Percentiles rank a stretch among this genome's conserved stretches.
Conservation (phyloP, 1,140 invertebrate genomes). For the Laupala kohalensis region DNA sequence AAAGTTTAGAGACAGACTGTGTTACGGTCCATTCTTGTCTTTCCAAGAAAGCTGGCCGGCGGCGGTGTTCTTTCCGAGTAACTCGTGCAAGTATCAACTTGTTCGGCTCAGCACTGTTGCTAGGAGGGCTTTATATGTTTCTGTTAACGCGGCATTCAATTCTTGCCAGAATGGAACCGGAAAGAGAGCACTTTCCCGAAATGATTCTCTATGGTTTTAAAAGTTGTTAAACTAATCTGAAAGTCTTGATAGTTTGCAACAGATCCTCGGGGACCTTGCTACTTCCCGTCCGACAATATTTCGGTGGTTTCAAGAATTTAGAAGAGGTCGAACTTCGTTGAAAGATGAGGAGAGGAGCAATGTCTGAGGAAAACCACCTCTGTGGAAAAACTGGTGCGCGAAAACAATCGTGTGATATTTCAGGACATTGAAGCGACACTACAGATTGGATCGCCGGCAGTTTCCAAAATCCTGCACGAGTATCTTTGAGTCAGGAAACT, state of each 20-base stretch:
- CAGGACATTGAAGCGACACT: neutral
- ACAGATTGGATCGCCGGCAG: constrained; percentile 1
- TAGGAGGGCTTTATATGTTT: no score
- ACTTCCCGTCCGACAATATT: neutral
- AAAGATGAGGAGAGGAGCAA: neutral
- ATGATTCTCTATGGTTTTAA: neutral
- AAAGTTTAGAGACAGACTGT: no score
- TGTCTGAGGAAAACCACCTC: neutral
- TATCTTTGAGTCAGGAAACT: neutral
- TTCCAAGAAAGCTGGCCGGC: no score
- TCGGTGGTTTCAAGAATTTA: neutral
- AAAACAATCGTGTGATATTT: neutral
- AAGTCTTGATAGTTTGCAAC: neutral
- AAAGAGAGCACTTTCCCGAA: neutral
- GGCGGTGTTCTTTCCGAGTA: no score
- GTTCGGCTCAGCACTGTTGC: no score
- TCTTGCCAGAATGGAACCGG: neutral
- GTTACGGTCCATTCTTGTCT: no score
- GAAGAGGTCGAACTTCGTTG: neutral
- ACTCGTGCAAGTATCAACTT: no score
- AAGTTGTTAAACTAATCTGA: neutral
- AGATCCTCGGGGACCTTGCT: neutral
- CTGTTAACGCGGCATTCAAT: no score
- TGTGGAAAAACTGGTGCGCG: neutral
- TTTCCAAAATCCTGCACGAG: constrained; percentile 1